phyloP scores from a whole-genome alignment of 2,113 vertebrate species.

The Leptosomus discolor region DNA sequence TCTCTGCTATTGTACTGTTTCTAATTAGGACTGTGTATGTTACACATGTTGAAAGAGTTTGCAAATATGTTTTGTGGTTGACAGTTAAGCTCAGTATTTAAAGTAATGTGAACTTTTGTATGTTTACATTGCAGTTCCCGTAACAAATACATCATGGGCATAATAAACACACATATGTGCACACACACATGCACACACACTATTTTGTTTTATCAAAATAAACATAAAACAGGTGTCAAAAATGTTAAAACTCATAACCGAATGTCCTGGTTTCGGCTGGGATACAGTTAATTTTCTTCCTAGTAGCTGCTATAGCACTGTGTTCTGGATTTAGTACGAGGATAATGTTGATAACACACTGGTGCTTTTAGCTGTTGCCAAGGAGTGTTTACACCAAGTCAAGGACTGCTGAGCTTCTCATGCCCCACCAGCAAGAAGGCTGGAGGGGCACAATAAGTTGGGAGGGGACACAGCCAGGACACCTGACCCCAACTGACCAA shows the following conservation, averaged over 20 bases:
- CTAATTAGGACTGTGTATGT: constrained; percentile 41
- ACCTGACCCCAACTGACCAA: not conserved
- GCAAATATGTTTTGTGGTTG: constrained; percentile 52
- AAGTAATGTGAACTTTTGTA: constrained; percentile 42
- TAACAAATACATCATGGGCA: constrained; percentile 6
- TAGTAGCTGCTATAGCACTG: not conserved
- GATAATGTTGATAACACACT: not conserved
- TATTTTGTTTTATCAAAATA: not conserved
- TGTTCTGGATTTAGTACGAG: not conserved
- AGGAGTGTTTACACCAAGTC: not conserved
- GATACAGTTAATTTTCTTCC: not conserved
- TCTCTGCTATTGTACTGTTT: constrained; percentile 21
- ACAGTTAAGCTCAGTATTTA: constrained; percentile 45
- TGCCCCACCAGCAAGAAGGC: not conserved
- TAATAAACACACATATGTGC: constrained; percentile 31
- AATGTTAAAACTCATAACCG: not conserved
- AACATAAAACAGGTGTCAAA: constrained; percentile 48
- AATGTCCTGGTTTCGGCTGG: not conserved
- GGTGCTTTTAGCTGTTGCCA: not conserved
- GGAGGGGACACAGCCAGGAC: not conserved
- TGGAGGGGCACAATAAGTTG: not conserved
- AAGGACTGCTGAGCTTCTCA: not conserved
- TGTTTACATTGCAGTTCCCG: constrained; percentile 24
- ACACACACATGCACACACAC: not conserved
- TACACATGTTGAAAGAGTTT: constrained; percentile 52